phyloP scores from a whole-genome alignment of 2,113 vertebrate species.

The Protobothrops mucrosquamatus region DNA sequence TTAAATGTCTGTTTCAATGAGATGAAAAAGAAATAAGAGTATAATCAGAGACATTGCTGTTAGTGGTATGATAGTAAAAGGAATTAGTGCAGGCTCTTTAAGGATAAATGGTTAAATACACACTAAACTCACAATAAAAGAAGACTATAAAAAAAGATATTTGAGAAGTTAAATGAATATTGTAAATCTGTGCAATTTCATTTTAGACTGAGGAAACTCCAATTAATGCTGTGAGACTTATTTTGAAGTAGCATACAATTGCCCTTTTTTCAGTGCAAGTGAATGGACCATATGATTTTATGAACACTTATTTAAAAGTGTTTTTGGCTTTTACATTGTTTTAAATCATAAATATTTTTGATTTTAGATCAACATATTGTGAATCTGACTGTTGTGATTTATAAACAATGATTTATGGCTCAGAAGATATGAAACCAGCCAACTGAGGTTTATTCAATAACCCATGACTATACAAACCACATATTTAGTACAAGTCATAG shows the following conservation, averaged over 20 bases:
- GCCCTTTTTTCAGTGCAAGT: neutral
- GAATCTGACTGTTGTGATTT: neutral
- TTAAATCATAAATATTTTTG: neutral
- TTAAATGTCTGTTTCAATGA: slow-evolving; percentile 32
- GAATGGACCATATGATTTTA: neutral
- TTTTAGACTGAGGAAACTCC: neutral
- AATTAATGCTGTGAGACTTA: neutral
- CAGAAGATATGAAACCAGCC: neutral
- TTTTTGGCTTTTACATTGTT: neutral
- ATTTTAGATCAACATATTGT: neutral
- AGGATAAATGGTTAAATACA: neutral
- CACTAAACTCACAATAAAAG: neutral
- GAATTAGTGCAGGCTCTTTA: neutral
- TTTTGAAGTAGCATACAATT: neutral
- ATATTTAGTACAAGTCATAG: neutral
- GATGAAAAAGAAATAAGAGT: neutral
- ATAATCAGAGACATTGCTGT: neutral
- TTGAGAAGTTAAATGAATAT: neutral
- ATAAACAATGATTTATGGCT: neutral
- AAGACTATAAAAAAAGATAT: neutral
- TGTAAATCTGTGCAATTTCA: neutral
- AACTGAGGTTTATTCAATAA: neutral
- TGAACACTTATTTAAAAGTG: neutral
- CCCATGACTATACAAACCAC: neutral
- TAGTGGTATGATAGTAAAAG: slow-evolving; percentile 25